Evolutionary conservation across 64 coral and sea anemone species (phyloP).

Genomic region (Dendrophyllia cribrosa): DNA sequence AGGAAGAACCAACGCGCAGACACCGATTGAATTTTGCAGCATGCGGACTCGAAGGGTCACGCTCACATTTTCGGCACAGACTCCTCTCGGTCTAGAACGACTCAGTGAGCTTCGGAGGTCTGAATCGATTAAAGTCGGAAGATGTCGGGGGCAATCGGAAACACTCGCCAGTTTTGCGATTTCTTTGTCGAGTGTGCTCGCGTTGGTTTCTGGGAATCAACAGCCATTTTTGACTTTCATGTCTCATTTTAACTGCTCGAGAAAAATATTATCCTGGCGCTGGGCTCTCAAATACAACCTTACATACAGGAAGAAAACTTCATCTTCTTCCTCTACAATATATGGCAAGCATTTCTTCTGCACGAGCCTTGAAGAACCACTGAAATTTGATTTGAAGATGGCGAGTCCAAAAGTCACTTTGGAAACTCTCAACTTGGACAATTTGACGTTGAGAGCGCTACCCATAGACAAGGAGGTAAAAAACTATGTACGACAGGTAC

Average conservation of each 20-base stretch:
- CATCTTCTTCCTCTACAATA: background rate
- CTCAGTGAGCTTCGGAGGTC: background rate
- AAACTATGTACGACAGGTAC: slow-evolving; percentile 87
- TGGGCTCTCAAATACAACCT: background rate
- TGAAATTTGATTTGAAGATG: slow-evolving; percentile 48
- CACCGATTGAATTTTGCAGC: background rate
- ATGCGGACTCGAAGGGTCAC: slow-evolving; percentile 23
- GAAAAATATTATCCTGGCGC: slow-evolving; percentile 6
- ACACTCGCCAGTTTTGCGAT: background rate
- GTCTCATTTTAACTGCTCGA: background rate
- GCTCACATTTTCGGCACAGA: background rate
- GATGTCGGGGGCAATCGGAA: background rate
- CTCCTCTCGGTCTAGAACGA: background rate
- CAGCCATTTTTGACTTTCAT: background rate
- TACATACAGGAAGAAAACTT: background rate
- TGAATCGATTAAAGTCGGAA: background rate
- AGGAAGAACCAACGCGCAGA: background rate
- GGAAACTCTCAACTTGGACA: slow-evolving; percentile 91
- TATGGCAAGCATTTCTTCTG: background rate
- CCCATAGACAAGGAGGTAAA: slow-evolving; percentile 81
- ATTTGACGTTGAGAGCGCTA: slow-evolving; percentile 70
- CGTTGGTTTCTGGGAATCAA: background rate
- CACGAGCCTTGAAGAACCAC: background rate
- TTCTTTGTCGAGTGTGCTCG: background rate
- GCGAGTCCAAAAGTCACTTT: slow-evolving; percentile 48